Evolutionary conservation across 2,888 invertebrate species (phyloP).

Genomic region (Caenorhabditis sp.): DNA sequence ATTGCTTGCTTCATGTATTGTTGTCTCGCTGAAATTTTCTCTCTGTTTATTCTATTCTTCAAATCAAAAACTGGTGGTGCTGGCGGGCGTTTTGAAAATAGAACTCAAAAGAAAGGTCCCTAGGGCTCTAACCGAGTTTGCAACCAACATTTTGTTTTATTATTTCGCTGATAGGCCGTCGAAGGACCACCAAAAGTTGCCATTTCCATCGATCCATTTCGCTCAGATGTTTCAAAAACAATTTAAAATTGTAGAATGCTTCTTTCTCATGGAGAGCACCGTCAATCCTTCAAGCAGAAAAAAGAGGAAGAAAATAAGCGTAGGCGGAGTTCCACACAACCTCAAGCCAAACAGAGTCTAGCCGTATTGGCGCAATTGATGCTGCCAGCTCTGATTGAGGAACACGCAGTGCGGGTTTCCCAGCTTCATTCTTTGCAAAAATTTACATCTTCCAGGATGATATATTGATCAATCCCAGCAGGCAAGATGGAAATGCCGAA

Average conservation of each 20-base stretch:
- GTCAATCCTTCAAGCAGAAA: constrained; percentile 52
- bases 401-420: constrained; percentile 32
- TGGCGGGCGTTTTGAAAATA: neutral
- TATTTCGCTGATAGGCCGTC: constrained; percentile 33
- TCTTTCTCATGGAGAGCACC: constrained; percentile 46
- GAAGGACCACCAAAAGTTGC: neutral
- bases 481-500: constrained; percentile 5
- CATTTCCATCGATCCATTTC: neutral
- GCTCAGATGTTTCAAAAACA: neutral
- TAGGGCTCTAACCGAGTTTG: constrained; percentile 2
- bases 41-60: constrained; percentile 2
- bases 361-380: constrained; percentile 61
- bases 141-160: constrained; percentile 37
- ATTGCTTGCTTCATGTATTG: too few relatives aligned
- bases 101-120: constrained; percentile 12
- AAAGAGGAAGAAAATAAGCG: constrained; percentile 22
- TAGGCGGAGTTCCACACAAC: constrained; percentile 17
- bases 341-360: constrained; percentile 58
- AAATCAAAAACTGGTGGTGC: constrained; percentile 9
- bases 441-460: constrained; percentile 33
- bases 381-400: constrained; percentile 63
- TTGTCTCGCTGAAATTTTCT: neutral
- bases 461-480: constrained; percentile 1
- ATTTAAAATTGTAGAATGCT: constrained; percentile 27
- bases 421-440: too few relatives aligned